phyloP scores from a whole-genome alignment of 1,140 invertebrate species.

The Chionoecetes opilio region DNA sequence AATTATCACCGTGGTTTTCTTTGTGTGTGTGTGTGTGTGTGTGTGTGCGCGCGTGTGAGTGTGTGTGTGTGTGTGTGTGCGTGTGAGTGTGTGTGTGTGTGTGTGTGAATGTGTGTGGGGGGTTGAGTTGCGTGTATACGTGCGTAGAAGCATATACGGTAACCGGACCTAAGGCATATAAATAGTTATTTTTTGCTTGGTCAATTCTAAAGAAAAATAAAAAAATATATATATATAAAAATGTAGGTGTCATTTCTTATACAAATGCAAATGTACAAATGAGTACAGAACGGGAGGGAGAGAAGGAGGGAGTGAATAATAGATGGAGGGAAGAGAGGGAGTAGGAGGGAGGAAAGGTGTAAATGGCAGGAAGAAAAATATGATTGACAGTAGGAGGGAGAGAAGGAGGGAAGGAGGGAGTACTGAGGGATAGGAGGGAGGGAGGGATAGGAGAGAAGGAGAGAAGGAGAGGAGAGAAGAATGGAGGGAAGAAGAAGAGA shows the following conservation, averaged over 20 bases:
- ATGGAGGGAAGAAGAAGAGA: too few species aligned
- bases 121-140: too few species aligned
- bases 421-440: neutral
- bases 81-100: neutral
- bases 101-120: neutral
- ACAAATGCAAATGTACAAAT: too few species aligned
- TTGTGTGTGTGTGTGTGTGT: neutral
- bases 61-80: constrained; percentile 21
- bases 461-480: neutral
- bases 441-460: neutral
- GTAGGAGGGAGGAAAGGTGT: neutral
- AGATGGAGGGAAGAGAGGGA: neutral
- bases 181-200: too few species aligned
- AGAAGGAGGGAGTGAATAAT: neutral
- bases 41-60: neutral
- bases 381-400: neutral
- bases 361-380: neutral
- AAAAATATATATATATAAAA: neutral
- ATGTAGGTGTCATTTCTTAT: neutral
- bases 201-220: neutral
- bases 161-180: too few species aligned
- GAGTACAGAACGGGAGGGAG: too few species aligned
- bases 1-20: too few species aligned
- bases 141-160: neutral
- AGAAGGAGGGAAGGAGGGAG: neutral